Evolutionary conservation across 2,113 vertebrate genomes (phyloP).

Genomic region (Dinomys branickii): DNA sequence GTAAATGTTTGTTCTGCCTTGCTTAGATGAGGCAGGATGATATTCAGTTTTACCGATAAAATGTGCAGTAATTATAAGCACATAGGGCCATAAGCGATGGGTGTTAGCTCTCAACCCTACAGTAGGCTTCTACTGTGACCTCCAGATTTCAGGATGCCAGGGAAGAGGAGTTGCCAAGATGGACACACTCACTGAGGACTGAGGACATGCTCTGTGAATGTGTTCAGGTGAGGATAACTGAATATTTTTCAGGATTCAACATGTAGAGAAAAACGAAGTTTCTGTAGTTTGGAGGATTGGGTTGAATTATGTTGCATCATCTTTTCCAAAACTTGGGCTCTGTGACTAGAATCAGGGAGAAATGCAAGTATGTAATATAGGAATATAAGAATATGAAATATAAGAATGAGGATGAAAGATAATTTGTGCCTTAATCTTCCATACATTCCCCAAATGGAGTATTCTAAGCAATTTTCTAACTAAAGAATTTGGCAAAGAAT

Average conservation of each 20-base stretch:
- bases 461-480: neutral
- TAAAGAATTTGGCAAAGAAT: neutral
- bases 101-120: neutral
- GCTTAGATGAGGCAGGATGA: neutral
- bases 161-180: neutral
- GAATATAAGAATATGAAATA: too few species aligned
- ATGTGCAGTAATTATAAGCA: neutral
- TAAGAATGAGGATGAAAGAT: neutral
- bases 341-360: neutral
- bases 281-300: neutral
- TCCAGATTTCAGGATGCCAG: neutral
- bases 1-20: neutral
- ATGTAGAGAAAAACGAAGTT: neutral
- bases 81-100: too few species aligned
- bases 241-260: neutral
- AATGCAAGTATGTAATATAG: neutral
- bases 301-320: neutral
- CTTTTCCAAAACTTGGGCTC: neutral
- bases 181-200: neutral
- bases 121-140: neutral
- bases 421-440: neutral
- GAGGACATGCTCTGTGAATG: neutral
- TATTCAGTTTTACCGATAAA: neutral
- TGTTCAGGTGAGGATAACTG: neutral
- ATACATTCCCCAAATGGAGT: neutral